These are phyloP conservation scores for Tuberolachnus salignus DNA, from an alignment of 2,888 invertebrate genomes.

Conservation along the genomic window DNA sequence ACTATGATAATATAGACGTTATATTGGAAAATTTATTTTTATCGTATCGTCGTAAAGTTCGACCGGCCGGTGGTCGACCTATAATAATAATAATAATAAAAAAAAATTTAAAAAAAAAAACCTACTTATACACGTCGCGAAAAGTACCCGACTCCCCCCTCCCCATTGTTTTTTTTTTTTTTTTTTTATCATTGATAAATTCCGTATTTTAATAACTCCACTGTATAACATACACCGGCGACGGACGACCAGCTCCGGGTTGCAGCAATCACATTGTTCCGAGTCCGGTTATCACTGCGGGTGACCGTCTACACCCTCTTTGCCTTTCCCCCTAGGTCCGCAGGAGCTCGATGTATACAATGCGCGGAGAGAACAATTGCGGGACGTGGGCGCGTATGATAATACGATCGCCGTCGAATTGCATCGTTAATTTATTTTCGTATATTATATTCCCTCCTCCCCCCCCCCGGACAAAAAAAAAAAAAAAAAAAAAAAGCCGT, in stretches of 20 bases:
- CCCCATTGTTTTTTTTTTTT: no score
- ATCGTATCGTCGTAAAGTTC: slow-evolving; percentile 29
- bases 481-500: no score
- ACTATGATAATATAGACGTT: slow-evolving; percentile 1
- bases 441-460: no score
- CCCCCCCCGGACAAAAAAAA: no score
- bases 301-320: slow-evolving; percentile 37
- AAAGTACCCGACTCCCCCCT: slow-evolving; percentile 25
- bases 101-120: no score
- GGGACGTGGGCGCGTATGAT: slow-evolving; percentile 22
- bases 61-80: not conserved
- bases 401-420: slow-evolving; percentile 21
- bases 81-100: no score
- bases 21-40: slow-evolving; percentile 45
- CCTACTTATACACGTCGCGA: not conserved
- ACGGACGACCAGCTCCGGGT: slow-evolving; percentile 12
- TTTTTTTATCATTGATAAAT: slow-evolving; percentile 48
- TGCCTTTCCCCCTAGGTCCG: not conserved
- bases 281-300: slow-evolving; percentile 49
- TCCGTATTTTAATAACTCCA: slow-evolving; percentile 35
- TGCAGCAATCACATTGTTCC: slow-evolving; percentile 43
- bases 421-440: slow-evolving; percentile 6
- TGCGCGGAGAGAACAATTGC: slow-evolving; percentile 36
- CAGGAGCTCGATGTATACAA: not conserved
- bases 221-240: not conserved